Evolutionary conservation across 2,888 invertebrate species (phyloP).

Genomic region (Brenthis daphne): DNA sequence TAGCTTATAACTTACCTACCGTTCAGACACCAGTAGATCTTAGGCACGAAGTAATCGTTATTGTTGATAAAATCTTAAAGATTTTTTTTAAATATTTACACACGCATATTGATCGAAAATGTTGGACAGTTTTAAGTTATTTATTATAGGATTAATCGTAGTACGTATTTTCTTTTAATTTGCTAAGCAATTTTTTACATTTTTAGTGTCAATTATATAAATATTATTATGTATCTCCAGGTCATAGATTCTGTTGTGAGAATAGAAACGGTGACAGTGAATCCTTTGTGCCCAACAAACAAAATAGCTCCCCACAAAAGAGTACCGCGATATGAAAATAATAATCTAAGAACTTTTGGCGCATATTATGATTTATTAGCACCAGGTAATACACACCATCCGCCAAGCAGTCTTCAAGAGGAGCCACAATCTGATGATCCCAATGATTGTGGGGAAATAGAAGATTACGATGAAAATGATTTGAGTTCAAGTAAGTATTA

Average conservation of each 20-base stretch:
- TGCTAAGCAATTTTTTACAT: background rate
- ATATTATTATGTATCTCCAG: constrained; percentile 45
- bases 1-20: constrained; percentile 47
- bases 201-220: constrained; percentile 18
- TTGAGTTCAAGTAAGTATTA: constrained; percentile 64
- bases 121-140: constrained; percentile 1
- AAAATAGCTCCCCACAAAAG: constrained; percentile 71
- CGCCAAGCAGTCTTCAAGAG: constrained; percentile 57
- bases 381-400: constrained; percentile 46
- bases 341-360: constrained; percentile 60
- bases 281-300: constrained; percentile 71
- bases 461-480: constrained; percentile 75
- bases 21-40: constrained; percentile 55
- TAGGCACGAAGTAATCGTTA: constrained; percentile 26
- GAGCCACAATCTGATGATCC: constrained; percentile 64
- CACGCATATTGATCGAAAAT: background rate
- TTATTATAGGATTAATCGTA: background rate
- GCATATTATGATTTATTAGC: constrained; percentile 59
- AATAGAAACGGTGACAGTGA: constrained; percentile 61
- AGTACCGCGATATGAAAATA: constrained; percentile 46
- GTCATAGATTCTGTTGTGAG: constrained; percentile 45
- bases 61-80: constrained; percentile 8
- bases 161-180: background rate
- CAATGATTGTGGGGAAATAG: constrained; percentile 72
- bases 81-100: background rate